These are phyloP conservation scores for Bursaphelenchus mucronatus DNA, from an alignment of 1,140 invertebrate species.

Conservation along the genomic window DNA sequence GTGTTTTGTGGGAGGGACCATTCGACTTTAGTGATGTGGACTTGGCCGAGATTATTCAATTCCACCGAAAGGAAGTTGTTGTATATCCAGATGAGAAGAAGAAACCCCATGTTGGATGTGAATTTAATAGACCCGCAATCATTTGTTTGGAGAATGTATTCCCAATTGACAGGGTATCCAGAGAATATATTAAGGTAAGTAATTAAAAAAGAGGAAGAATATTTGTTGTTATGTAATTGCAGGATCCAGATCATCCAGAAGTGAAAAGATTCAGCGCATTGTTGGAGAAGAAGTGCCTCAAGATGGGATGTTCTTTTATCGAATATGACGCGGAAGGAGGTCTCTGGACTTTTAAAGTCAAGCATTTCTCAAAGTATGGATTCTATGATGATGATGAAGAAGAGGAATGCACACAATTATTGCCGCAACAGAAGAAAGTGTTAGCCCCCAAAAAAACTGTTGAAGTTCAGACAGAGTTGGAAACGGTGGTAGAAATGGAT, in stretches of 20 bases:
- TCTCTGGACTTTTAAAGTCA: constrained; percentile 81
- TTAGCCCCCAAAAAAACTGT: too few species aligned
- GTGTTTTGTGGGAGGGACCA: constrained; percentile 73
- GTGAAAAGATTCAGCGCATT: constrained; percentile 82
- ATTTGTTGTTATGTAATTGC: constrained; percentile 36
- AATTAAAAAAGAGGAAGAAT: too few species aligned
- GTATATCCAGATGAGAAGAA: constrained; percentile 69
- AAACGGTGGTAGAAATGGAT: too few species aligned
- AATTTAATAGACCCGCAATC: constrained; percentile 83
- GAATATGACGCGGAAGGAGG: constrained; percentile 91
- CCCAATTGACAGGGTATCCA: constrained; percentile 80
- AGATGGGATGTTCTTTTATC: constrained; percentile 81
- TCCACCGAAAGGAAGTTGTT: constrained; percentile 68
- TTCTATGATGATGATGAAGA: constrained; percentile 64
- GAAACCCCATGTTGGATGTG: constrained; percentile 75
- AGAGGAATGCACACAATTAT: constrained; percentile 30
- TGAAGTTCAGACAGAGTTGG: too few species aligned
- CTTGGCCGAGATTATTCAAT: constrained; percentile 64
- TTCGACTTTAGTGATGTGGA: constrained; percentile 43
- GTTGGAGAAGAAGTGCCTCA: constrained; percentile 75
- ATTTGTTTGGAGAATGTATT: constrained; percentile 86
- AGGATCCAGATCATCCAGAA: constrained; percentile 71
- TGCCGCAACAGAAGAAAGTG: constrained; percentile 12
- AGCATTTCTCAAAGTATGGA: constrained; percentile 92
- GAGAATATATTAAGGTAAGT: constrained; percentile 72